Evolutionary conservation across 2,113 vertebrate genomes (phyloP).

Genomic region (Polypterus bichir): DNA sequence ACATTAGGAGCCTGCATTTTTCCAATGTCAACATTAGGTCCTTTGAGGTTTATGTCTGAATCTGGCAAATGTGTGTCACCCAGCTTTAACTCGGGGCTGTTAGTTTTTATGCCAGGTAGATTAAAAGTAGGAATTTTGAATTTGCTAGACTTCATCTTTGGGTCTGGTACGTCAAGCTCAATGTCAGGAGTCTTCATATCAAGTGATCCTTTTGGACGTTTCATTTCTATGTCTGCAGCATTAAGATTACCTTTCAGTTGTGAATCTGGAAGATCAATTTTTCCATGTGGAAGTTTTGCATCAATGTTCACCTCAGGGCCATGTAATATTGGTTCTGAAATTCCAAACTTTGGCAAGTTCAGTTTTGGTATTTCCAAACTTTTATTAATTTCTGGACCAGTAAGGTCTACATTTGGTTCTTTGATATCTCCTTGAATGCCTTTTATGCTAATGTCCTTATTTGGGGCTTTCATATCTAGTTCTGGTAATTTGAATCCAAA

Average conservation of each 20-base stretch:
- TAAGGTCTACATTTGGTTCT: slow-evolving; percentile 22
- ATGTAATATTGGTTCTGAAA: slow-evolving; percentile 19
- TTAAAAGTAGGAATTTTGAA: slow-evolving; percentile 13
- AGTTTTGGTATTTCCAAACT: slow-evolving; percentile 22
- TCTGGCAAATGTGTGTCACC: not conserved
- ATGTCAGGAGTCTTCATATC: slow-evolving; percentile 8
- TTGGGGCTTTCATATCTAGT: slow-evolving; percentile 23
- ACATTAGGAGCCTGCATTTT: not conserved
- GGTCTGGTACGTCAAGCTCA: slow-evolving; percentile 24
- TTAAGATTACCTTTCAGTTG: slow-evolving; percentile 8
- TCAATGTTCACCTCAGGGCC: slow-evolving; percentile 15
- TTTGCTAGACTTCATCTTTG: slow-evolving; percentile 15
- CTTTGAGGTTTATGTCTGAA: slow-evolving; percentile 6
- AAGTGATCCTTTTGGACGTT: not conserved
- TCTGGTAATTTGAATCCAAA: slow-evolving; percentile 28
- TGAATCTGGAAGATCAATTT: not conserved
- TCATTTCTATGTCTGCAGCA: not conserved
- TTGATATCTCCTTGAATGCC: slow-evolving; percentile 20
- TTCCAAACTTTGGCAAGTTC: slow-evolving; percentile 22
- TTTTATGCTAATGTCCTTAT: not conserved
- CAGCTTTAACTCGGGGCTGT: not conserved
- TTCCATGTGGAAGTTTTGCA: not conserved
- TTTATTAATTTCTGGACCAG: slow-evolving; percentile 19
- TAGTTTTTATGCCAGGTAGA: slow-evolving; percentile 17
- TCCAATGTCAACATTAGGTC: slow-evolving; percentile 12